Evolutionary conservation across 2,888 invertebrate genomes (phyloP), one percentile per base, ranked within the genome.

Genomic region (Mimachlamys varia): DNA sequence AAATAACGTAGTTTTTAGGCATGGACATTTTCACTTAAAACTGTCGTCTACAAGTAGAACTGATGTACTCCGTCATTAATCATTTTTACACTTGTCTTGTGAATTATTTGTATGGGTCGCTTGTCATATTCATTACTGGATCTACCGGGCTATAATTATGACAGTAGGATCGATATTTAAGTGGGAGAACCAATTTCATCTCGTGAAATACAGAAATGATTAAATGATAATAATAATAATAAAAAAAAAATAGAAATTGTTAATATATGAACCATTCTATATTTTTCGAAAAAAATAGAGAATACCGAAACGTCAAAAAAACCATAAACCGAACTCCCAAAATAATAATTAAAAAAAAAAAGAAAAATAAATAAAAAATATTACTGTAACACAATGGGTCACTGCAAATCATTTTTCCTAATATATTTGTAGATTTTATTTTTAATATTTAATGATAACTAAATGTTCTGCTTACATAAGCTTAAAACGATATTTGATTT

Each of bases 91-190:
- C 33, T 76, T 76, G 33, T 76, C 27, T 12, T 27, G 27, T 76
- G 27, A 76, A 76, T 33, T 76, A 76, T 76, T 33, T 76, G 27
- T 27, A 76, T 33, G 33, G 17, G 27, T 4, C 5, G 0, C 10
- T 76, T 76, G n/a, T 76, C 62, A 76, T n/a, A 76, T 76, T 76
- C 27, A 76, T 76, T 76, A 33, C 76, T 27, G 33, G 33, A 76
- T 12, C 33, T 33, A 76, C 27, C 58, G 58, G 58, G 58, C n/a
- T 2, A 58, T 4, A n/a, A 58, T 76, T 76, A 10, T 76, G 76
- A 76, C 76, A 76, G 76, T 33, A 33, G 76, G 76, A 76, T 76
- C 27, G 17, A 76, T 76, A 33, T 76, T 27, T 33, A 76, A 15
- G 76, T 17, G 7, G 7, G 27, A 76, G 22, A 15, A 76, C 33